Evolutionary conservation across 1,140 invertebrate genomes (phyloP), one percentile per base, ranked within the genome.

Genomic region (Atopsyche davidsoni): DNA sequence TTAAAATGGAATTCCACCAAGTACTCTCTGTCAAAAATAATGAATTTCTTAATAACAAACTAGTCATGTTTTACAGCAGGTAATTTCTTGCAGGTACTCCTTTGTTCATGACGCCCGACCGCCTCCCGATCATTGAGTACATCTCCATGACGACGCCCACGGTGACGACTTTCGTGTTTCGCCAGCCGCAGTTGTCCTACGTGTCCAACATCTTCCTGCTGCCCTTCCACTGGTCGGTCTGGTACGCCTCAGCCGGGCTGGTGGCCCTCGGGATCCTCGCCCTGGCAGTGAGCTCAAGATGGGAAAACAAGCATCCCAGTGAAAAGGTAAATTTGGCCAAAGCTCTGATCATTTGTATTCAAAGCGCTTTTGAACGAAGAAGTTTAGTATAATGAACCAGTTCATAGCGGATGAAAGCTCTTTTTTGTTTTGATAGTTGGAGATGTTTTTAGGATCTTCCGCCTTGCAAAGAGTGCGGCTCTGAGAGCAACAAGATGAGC

Each of bases 141-240:
- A 71, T 82, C 17, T 72, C 77, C n/a, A 74, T 81, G 62, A 75
- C 79, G 1, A 77, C 79, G 1, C 70, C 70, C 0, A 80, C 78
- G 0, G 61, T 73, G 1, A 73, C 77, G 0, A 67, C 68, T 16
- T 83, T 83, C 59, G 69, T 83, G 16, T 83, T 83, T 62, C 67
- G 79, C 2, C 74, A 78, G 61, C 81, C 82, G 0, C 76, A 81
- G 34, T 61, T 84, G 3, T 79, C 80, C 0, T 75, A 75, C 14
- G 67, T 82, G 4, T 72, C 69, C 13, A 83, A 83, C 57, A 76
- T 83, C 36, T 85, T 80, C 61, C 64, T 70, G 1, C 55, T 83
- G 10, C 81, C 81, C 0, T 84, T 84, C 60, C 69, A 75, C 23
- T 66, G 55, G 0, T 65, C 64, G 0, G 80, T 83, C 0, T 84